A percentile compares a stretch with the other conserved stretches of the same genome.
Conservation (phyloP, 53 echinoderm and acorn worm species). For the Holothuria leucospilota region DNA sequence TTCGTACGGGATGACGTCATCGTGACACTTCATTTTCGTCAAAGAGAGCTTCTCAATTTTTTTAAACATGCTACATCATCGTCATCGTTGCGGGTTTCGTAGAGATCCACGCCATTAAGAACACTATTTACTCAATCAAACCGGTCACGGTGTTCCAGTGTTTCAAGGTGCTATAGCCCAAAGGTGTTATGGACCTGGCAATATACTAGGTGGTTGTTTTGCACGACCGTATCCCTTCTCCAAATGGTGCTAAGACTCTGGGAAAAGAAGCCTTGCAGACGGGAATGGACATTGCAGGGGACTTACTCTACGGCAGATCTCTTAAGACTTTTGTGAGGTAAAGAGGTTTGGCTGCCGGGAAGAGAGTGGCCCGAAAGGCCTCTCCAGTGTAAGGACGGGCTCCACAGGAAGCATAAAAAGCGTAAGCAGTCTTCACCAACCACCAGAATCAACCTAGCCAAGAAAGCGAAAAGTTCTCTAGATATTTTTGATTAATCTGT, state of each 20-base stretch:
- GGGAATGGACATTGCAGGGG: not conserved
- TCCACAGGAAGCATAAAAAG: not conserved
- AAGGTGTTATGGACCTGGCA: constrained; percentile 45
- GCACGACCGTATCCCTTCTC: constrained; percentile 42
- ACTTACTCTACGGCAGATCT: not conserved
- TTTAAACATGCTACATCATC: not conserved
- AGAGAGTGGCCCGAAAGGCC: not conserved
- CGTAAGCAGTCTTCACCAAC: not conserved
- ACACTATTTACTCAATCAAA: constrained; percentile 37
- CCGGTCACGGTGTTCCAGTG: constrained; percentile 9
- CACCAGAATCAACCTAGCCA: not conserved
- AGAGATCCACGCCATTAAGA: not conserved
- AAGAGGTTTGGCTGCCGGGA: constrained; percentile 4
- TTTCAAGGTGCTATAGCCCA: constrained; percentile 7
- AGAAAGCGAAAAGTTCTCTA: not conserved
- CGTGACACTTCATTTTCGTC: constrained; percentile 20
- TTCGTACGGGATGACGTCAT: not conserved
- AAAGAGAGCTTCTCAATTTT: constrained; percentile 19
- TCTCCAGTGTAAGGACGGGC: not conserved
- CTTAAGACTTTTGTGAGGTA: not conserved
- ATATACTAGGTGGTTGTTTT: constrained; percentile 57
- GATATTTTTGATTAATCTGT: not conserved
- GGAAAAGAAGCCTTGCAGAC: constrained; percentile 54
- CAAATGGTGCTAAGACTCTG: constrained; percentile 48
- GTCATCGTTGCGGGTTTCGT: not conserved